Percentiles rank a stretch among this genome's conserved stretches.
These are phyloP conservation scores for Bubo bubo DNA, from an alignment of 2,113 vertebrate species.

Conservation along the genomic window DNA sequence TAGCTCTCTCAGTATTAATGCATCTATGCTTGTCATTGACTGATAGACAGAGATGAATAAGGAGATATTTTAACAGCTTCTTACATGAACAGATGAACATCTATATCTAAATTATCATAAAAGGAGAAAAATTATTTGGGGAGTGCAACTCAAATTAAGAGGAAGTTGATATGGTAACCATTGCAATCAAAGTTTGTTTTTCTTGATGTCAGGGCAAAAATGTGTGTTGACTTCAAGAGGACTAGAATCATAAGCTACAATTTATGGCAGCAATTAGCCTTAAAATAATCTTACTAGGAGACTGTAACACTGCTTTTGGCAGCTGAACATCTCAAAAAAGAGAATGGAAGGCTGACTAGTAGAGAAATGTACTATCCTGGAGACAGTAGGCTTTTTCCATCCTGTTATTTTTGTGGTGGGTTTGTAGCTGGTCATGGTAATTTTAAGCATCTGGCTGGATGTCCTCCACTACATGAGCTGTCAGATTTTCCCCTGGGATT, in stretches of 20 bases:
- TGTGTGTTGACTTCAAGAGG: neutral
- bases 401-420: neutral
- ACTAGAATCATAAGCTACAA: neutral
- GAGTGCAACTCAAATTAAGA: conserved; percentile 19
- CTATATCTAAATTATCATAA: conserved; percentile 56
- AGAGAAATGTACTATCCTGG: neutral
- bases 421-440: neutral
- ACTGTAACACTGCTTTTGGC: neutral
- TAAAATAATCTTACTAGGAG: neutral
- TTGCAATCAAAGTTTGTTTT: conserved; percentile 22
- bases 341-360: neutral
- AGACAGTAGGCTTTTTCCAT: neutral
- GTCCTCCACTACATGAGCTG: neutral
- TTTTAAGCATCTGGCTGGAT: neutral
- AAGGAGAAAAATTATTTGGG: conserved; percentile 51
- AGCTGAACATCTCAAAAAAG: neutral
- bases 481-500: neutral
- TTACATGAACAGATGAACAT: conserved; percentile 56
- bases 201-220: neutral
- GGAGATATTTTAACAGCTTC: conserved; percentile 66
- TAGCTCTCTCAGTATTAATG: conserved; percentile 38
- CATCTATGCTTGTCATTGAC: conserved; percentile 61
- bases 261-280: conserved; percentile 26
- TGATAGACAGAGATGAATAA: conserved; percentile 65
- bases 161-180: conserved; percentile 46